Evolutionary conservation across 2,888 invertebrate genomes (phyloP).

Genomic region (Plagiodera versicolora): DNA sequence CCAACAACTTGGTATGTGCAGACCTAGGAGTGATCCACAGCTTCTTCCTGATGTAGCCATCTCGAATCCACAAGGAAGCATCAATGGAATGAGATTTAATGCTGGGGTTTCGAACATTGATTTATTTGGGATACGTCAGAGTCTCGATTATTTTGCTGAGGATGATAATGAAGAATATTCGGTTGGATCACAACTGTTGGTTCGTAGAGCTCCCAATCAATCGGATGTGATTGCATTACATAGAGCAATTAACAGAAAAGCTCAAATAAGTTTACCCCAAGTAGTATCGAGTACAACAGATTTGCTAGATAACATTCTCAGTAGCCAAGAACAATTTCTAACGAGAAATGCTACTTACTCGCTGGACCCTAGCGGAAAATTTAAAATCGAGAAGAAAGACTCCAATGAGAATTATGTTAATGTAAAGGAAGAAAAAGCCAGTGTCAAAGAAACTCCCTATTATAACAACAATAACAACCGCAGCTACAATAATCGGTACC

Average conservation of each 20-base stretch:
- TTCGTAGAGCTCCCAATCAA: conserved; percentile 53
- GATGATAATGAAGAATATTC: conserved; percentile 34
- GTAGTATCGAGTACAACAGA: conserved; percentile 58
- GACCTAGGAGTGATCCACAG: conserved; percentile 47
- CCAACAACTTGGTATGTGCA: conserved; percentile 56
- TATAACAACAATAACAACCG: conserved; percentile 24
- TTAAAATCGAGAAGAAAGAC: conserved; percentile 56
- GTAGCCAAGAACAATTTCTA: conserved; percentile 71
- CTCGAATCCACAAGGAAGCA: conserved; percentile 28
- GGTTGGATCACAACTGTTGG: conserved; percentile 29
- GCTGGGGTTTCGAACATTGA: conserved; percentile 62
- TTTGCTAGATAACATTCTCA: conserved; percentile 70
- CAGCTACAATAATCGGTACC: conserved; percentile 17
- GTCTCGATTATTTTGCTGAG: conserved; percentile 68
- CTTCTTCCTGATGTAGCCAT: conserved; percentile 48
- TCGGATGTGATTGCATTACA: conserved; percentile 50
- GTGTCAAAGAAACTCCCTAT: conserved; percentile 22
- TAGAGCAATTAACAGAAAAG: conserved; percentile 55
- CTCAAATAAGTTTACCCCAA: conserved; percentile 48
- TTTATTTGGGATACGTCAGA: conserved; percentile 68
- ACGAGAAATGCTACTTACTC: conserved; percentile 64
- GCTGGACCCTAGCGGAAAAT: conserved; percentile 64
- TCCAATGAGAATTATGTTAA: conserved; percentile 20
- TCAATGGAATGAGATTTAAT: conserved; percentile 42
- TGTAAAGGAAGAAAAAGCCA: conserved; percentile 22